Conservation (phyloP, 2,888 invertebrate genomes). For the Tenodera sinensis region DNA sequence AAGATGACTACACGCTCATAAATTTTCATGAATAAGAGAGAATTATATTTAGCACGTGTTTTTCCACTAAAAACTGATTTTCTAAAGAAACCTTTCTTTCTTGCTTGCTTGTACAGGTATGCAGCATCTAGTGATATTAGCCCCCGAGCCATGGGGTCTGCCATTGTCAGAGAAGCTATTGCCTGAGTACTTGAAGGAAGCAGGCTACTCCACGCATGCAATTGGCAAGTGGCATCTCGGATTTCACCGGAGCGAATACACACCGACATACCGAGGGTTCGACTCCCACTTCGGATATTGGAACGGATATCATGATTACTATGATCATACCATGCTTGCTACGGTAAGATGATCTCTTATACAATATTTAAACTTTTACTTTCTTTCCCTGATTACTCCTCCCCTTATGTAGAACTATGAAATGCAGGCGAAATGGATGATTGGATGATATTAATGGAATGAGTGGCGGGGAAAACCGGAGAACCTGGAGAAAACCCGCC, state of each 20-base stretch:
- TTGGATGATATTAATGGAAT: too few relatives aligned
- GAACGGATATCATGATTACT: slow-evolving; percentile 79
- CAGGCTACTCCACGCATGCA: slow-evolving; percentile 51
- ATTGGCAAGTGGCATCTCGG: slow-evolving; percentile 57
- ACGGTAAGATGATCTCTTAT: slow-evolving; percentile 38
- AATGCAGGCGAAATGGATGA: too few relatives aligned
- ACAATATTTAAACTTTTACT: neutral
- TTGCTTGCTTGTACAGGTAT: slow-evolving; percentile 44
- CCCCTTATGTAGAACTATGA: too few relatives aligned
- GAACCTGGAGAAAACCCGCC: too few relatives aligned
- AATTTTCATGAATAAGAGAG: too few relatives aligned
- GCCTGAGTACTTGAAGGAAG: slow-evolving; percentile 48
- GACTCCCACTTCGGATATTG: slow-evolving; percentile 81
- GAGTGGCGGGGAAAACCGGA: too few relatives aligned
- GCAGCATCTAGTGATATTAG: slow-evolving; percentile 51
- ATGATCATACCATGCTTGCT: slow-evolving; percentile 56
- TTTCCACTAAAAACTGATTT: too few relatives aligned
- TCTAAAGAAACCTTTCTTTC: too few relatives aligned
- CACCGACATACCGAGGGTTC: slow-evolving; percentile 72
- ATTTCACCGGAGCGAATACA: slow-evolving; percentile 51
- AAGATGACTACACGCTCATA: too few relatives aligned
- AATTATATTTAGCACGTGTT: too few relatives aligned
- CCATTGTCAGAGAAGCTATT: slow-evolving; percentile 50
- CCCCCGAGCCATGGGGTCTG: slow-evolving; percentile 50
- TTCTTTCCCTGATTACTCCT: too few relatives aligned